Evolutionary conservation across 2,888 invertebrate species (phyloP), one percentile per base, ranked within the genome.

Genomic region (Darwinula stevensoni): DNA sequence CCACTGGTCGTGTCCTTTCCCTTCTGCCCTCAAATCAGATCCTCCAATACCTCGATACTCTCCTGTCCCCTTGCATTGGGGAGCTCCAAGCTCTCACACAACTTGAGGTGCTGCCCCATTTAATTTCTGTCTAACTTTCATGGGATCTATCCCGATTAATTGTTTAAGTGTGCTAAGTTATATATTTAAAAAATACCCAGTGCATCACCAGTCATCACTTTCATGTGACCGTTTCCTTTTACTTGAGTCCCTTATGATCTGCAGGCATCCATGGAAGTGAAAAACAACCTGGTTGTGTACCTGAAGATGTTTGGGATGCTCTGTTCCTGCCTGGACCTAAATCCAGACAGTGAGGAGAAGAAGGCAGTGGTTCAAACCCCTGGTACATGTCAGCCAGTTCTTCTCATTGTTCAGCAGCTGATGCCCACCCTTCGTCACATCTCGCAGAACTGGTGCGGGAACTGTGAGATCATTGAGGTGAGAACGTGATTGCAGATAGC

Each of bases 1-100:
- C 68, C 32, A 59, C 74, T 34, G 74, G 75, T 4, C 63, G 65
- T 44, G 57, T 73, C 4, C 52, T 75, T 39, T 68, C 72, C 36
- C 56, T 67, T 12, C 49, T 73, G 35, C 59, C 66, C 2, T 46
- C 52, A 13, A 58, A 61, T 9, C 59, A 59, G 38, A 66, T 70
- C 37, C 59, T 73, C 49, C 55, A 57, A 34, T 68, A 67, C 45
- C 53, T 76, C 36, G 67, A 71, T 41, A 55, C 61, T 2, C 62
- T 73, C 26, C 53, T 75, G 13, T 61, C 67, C 27, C 65, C 71
- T 2, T 63, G 61, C 36, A 58, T 67, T 34, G 55, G 62, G 31
- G 63, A 67, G 44, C 49, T 70, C 12, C 61, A 62, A 36, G 48
- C 54, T 2, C n/a, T n/a, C n/a, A n/a, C n/a, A n/a, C n/a, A n/a